Evolutionary conservation across 2,888 invertebrate genomes (phyloP).

Genomic region (Xanthia icteritia): DNA sequence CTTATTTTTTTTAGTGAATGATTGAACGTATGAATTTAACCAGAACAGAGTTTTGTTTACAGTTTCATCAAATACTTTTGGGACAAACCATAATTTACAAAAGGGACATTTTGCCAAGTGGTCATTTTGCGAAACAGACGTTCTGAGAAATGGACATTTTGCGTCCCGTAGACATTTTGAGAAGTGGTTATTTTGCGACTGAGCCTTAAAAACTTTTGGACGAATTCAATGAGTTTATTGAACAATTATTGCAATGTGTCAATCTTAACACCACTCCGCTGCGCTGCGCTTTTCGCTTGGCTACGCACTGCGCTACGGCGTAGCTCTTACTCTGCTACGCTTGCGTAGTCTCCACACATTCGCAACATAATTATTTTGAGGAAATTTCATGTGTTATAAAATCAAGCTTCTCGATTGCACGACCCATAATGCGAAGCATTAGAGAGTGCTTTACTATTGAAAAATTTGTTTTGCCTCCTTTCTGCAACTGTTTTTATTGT

Average conservation of each 20-base stretch:
- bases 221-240: background rate
- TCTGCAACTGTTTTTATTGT: too few relatives aligned
- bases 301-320: constrained; percentile 32
- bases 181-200: too few relatives aligned
- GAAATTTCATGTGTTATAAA: too few relatives aligned
- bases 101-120: too few relatives aligned
- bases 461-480: too few relatives aligned
- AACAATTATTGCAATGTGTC: background rate
- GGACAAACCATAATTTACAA: background rate
- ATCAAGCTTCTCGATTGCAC: background rate
- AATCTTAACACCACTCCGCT: background rate
- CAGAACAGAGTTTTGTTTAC: background rate
- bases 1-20: background rate
- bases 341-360: background rate
- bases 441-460: too few relatives aligned
- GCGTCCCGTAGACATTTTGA: too few relatives aligned
- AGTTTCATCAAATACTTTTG: background rate
- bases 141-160: too few relatives aligned
- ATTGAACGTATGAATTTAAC: background rate
- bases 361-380: background rate
- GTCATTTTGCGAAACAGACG: too few relatives aligned
- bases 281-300: background rate
- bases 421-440: too few relatives aligned
- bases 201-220: background rate
- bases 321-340: constrained; percentile 23